A percentile compares a stretch with the other conserved stretches of the same genome.
Conservation (phyloP, 2,888 invertebrate species). For the Drosophila limbata region DNA sequence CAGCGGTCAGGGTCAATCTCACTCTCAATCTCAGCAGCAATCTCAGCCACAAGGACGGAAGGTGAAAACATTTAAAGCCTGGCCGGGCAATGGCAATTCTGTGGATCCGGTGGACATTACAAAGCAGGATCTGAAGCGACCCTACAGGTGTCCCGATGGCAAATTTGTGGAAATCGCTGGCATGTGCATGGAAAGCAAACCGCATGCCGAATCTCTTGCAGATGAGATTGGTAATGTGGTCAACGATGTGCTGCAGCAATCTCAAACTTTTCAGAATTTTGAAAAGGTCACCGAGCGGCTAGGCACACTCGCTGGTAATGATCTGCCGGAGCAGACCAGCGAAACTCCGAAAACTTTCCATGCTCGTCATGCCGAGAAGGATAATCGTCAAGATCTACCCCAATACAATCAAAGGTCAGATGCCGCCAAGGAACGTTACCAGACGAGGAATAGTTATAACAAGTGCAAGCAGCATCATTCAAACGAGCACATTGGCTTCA, state of each 20-base stretch:
- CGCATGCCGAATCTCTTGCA: constrained; percentile 54
- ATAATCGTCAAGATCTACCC: constrained; percentile 1
- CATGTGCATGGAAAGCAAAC: constrained; percentile 74
- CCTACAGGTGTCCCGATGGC: constrained; percentile 76
- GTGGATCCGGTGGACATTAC: constrained; percentile 69
- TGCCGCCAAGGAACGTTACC: constrained; percentile 20
- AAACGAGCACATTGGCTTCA: constrained; percentile 17
- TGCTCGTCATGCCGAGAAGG: constrained; percentile 24
- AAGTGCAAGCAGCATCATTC: constrained; percentile 35
- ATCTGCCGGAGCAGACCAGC: constrained; percentile 3
- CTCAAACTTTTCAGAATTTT: constrained; percentile 63
- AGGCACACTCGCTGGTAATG: constrained; percentile 51
- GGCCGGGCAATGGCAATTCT: constrained; percentile 77
- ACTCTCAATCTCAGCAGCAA: background rate
- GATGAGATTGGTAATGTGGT: constrained; percentile 71
- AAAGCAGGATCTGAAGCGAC: constrained; percentile 69
- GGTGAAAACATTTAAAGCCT: constrained; percentile 72
- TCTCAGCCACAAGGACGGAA: constrained; percentile 19
- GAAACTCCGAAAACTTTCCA: constrained; percentile 23
- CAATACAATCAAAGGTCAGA: constrained; percentile 6
- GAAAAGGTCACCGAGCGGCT: constrained; percentile 68
- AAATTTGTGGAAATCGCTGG: constrained; percentile 77
- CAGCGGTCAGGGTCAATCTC: constrained; percentile 36
- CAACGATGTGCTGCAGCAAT: constrained; percentile 65
- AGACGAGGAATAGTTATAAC: constrained; percentile 23